These are phyloP conservation scores for Diogma glabrata DNA, from an alignment of 2,888 invertebrate genomes.

Conservation along the genomic window DNA sequence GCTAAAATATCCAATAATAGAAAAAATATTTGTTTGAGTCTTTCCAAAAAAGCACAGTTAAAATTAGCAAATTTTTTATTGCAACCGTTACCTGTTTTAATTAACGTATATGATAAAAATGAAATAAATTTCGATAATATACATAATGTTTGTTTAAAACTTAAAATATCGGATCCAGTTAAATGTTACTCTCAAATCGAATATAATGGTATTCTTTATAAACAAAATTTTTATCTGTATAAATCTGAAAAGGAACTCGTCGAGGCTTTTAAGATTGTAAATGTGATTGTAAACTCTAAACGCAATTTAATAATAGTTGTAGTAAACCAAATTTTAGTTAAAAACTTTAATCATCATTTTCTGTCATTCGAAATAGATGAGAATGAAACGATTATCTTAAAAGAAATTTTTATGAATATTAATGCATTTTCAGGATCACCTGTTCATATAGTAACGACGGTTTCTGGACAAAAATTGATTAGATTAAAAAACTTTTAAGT, in stretches of 20 bases:
- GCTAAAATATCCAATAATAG: slow-evolving; percentile 6
- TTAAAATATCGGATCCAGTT: no score
- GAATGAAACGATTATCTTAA: neutral
- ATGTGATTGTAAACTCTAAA: neutral
- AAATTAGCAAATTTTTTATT: neutral
- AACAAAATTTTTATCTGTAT: neutral
- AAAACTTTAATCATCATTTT: neutral
- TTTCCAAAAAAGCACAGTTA: neutral
- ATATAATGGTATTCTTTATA: slow-evolving; percentile 2
- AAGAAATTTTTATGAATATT: neutral
- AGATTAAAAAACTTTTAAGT: neutral
- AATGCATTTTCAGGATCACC: neutral
- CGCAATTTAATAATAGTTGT: neutral
- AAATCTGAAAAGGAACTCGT: neutral
- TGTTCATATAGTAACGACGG: neutral
- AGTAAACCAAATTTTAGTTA: neutral
- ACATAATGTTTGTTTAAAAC: neutral
- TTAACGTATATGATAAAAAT: neutral
- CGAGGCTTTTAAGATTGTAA: neutral
- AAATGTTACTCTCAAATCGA: slow-evolving; percentile 1
- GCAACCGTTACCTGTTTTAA: neutral
- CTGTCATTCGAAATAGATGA: slow-evolving; percentile 3
- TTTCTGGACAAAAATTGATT: neutral
- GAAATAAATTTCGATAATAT: neutral
- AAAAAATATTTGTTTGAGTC: slow-evolving; percentile 10